Evolutionary conservation across 2,797 vertebrate genomes (phyloP).

Genomic region (Antennarius maculatus): DNA sequence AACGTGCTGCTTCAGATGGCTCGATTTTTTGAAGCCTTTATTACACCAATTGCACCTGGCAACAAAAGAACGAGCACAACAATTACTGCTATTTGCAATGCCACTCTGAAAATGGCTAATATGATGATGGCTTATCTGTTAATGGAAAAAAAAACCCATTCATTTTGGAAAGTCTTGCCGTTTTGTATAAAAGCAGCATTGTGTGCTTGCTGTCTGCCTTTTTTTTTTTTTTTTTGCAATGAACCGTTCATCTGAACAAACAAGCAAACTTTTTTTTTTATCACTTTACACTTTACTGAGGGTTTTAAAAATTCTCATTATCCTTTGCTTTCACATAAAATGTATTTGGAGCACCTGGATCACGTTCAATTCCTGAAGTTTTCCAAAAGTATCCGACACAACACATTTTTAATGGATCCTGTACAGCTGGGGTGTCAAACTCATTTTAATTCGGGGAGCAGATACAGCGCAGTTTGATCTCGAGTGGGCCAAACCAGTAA

Average conservation of each 20-base stretch:
- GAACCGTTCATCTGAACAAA: not conserved
- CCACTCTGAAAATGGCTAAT: not conserved
- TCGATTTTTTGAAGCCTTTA: slow-evolving; percentile 98
- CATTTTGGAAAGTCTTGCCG: no score
- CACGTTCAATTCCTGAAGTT: no score
- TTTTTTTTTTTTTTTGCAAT: not conserved
- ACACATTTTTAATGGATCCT: no score
- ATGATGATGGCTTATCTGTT: not conserved
- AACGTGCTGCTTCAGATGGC: slow-evolving; percentile 96
- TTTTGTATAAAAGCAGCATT: not conserved
- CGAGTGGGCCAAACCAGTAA: no score
- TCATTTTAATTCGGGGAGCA: no score
- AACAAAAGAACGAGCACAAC: not conserved
- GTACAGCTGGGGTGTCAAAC: no score
- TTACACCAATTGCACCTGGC: slow-evolving; percentile 89
- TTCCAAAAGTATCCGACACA: no score
- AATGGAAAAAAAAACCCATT: no score
- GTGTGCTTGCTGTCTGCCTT: not conserved
- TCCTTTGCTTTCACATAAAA: not conserved
- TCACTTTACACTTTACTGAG: not conserved
- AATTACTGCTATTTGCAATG: not conserved
- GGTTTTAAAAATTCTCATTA: not conserved
- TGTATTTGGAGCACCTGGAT: no score
- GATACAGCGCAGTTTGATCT: no score
- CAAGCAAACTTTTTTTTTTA: not conserved